Base-by-base conservation (phyloP, 2,797 vertebrate species). In the Argentina silus region DNA sequence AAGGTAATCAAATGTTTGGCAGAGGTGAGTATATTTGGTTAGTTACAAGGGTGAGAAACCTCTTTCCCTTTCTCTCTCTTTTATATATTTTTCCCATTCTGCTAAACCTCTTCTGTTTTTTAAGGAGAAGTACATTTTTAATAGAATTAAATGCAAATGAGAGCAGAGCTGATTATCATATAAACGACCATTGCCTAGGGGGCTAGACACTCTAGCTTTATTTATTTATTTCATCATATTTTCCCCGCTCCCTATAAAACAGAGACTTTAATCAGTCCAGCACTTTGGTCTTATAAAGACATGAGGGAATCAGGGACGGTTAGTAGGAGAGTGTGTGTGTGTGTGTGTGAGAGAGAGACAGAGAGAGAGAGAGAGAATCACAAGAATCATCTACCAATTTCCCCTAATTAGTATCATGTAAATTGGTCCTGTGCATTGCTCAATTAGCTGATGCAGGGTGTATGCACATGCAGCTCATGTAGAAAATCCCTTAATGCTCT, bases 81-180 rank as follows among this genome's bases (percentile, higher is more conserved):
- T 73, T 73, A 60, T 59, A 57, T 76, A 55, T 65, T 79, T 81
- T 85, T 67, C 2, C 60, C 66, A 56, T 82, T 85, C 60, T 75
- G 80, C 72, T 74, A 57, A 61, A 70, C 60, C 81, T 76, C 63
- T 63, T 66, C 61, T 74, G 59, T 84, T 85, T 86, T 79, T 85
- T 76, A 63, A 81, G 77, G 64, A 83, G 69, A 88, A 87, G 81
- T 85, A 73, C 62, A 84, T 90, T 91, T 90, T 91, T 80, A 90
- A 92, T 86, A 89, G 87, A 93, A 93, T 92, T 89, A 92, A 90
- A 94, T 93, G 92, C 91, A 93, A 94, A 94, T 93, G 85, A 90
- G 81, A 81, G 80, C 62, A 23, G 80, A 86, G 81, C 89, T 91
- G 90, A 94, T 94, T 93, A 93, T 89, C 92, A 94, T 93, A 93